Evolutionary conservation across 2,113 vertebrate genomes (phyloP), one percentile per base, ranked within the genome.

Genomic region (Daubentonia madagascariensis): DNA sequence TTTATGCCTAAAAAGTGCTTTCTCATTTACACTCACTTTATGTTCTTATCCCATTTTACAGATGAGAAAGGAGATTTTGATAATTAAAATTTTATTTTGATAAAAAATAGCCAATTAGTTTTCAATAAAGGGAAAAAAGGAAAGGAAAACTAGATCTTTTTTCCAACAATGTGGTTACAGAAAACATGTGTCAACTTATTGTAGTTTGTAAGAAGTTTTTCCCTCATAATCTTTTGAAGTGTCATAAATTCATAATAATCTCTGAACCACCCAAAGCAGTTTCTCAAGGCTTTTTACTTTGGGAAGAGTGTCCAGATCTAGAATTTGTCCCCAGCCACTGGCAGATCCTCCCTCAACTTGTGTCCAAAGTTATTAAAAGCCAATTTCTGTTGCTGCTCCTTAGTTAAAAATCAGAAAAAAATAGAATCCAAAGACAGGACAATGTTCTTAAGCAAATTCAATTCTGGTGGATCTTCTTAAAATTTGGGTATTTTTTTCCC

Each of bases 91-190:
- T 89, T 9, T 17, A 70, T 78, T 73, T 95, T 63, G 63, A 61
- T 91, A 48, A 84, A 88, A 65, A 92, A 50, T 61, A 72, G 45
- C 11, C 40, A 63, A 59, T 23, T 43, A 78, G 23, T 23, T 83
- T 86, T 89, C 14, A 80, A 83, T 93, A 91, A 72, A 48, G 32
- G 45, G 54, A 94, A 94, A 84, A 61, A 80, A 88, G 40, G 65
- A 95, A 95, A 91, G 1, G 73, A 63, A 97, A 96, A 75, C 78
- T 68, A 43, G 50, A n/a, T 73, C 85, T 16, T 50, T 54, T 57
- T 70, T 67, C 75, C 7, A 87, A 63, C 28, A 78, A 9, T 50
- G 25, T 54, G 89, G 54, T 96, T 93, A 92, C 63, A 68, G 67
- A 94, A 97, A 94, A 57, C 1, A 0, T 61, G 13, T n/a, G 73